phyloP scores from a whole-genome alignment of 1,140 invertebrate genomes.

The Achatina immaculata region DNA sequence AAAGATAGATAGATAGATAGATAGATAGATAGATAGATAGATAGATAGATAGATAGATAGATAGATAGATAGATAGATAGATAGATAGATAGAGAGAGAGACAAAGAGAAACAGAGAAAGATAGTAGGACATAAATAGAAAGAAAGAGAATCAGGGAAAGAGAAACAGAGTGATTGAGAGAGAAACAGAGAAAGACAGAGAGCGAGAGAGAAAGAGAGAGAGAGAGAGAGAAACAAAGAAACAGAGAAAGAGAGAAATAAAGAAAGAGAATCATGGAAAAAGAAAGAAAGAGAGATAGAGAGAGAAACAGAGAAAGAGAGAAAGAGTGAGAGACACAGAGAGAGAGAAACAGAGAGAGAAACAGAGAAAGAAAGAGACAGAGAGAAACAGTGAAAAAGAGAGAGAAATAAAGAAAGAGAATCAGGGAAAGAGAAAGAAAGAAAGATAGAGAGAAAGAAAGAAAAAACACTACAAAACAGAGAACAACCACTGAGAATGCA shows the following conservation, averaged over 20 bases:
- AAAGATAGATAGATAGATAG: neutral
- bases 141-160: neutral
- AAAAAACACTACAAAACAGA: neutral
- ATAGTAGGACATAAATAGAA: neutral
- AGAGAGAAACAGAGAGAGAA: no score
- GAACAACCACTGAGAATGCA: neutral
- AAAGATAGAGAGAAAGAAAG: constrained; percentile 26
- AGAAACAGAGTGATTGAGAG: no score
- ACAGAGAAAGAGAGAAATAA: no score
- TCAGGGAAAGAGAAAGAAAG: constrained; percentile 11
- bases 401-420: constrained; percentile 12
- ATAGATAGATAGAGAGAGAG: neutral
- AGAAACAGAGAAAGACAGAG: constrained; percentile 10
- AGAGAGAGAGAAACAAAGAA: no score
- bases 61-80: neutral
- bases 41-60: neutral
- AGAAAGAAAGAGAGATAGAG: no score
- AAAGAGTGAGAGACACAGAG: no score
- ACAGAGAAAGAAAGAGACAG: no score
- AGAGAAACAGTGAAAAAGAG: no score
- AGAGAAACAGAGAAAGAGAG: no score
- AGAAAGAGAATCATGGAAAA: no score
- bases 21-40: neutral
- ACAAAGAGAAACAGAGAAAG: neutral
- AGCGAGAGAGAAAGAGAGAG: no score